Evolutionary conservation across 1,140 invertebrate species (phyloP), one percentile per base, ranked within the genome.

Genomic region (Idris sp.): DNA sequence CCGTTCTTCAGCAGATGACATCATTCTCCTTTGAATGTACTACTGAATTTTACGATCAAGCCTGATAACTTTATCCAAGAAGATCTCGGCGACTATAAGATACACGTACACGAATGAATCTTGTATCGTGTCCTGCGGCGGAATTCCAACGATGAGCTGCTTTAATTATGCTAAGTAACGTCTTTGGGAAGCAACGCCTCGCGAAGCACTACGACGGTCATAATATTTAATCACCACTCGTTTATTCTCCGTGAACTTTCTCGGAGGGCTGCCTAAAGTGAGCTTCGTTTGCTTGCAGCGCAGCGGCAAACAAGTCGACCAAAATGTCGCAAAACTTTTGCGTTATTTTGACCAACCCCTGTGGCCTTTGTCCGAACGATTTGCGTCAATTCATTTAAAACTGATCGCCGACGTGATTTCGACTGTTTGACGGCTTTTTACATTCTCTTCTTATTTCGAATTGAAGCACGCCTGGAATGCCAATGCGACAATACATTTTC

Each of bases 141-240:
- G 74, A 83, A 80, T 79, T 78, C 74, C 48, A 71, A 51, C 54
- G 74, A 76, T 79, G 83, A 81, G 78, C 79, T 81, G 78, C 80
- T 85, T 86, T 87, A 87, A 87, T 87, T 87, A 87, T 83, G 77
- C 83, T 87, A 87, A 87, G 85, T 87, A 85, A 86, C 80, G 78
- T 85, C 79, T 82, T 83, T 80, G 64, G 75, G 72, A 79, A 78
- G 76, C 61, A 61, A 77, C 68, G 78, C 62, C 58, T 56, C 73
- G 49, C 77, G 64, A 73, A 78, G 73, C 49, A 81, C 81, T 81
- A 78, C 81, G 82, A 82, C 79, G 84, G 84, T 87, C 85, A 87
- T 87, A 87, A 87, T 87, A 87, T 87, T 86, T 86, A 87, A 87
- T 87, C 85, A 85, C 84, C 78, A 83, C 78, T 83, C 84, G 81